Base-by-base conservation (phyloP, 2,113 vertebrate species). In the Oncorhynchus kisutch region DNA sequence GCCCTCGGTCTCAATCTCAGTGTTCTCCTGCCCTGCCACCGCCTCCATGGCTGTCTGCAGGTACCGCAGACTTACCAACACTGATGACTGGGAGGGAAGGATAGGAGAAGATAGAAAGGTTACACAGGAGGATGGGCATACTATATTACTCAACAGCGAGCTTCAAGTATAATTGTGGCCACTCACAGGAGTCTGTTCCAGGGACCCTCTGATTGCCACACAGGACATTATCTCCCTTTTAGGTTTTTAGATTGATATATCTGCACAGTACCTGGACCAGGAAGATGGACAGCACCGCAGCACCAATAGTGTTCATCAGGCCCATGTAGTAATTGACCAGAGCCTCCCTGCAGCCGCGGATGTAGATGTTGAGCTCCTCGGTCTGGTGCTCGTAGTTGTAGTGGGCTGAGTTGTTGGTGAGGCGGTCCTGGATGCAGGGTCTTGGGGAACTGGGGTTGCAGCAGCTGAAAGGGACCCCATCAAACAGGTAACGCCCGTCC, bases 11-110 rank as follows among this genome's bases (percentile, higher is more conserved):
- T 96, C 94, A 0, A 93, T 86, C 82, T 94, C 93, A 8, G 81
- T 87, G 73, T 95, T 93, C 66, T 95, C 94, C 27, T 93, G 88
- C 27, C 94, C 94, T 11, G 80, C 89, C 2, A 95, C 85, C 14
- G 93, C 94, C 60, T 96, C 95, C 92, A 95, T 92, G 8, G 95
- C 87, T 0, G 94, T 96, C 78, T 95, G 94, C 67, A 96, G 90
- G 82, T 94, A 94, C n/a, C 95, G 90, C 72, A 96, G 81, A 81
- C 95, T 95, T n/a, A 95, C 90, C 60, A 96, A 86, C 81, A 95
- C 94, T 16, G 90, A 86, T 51, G 65, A 81, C 95, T 96, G 85
- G 27, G 64, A 72, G 49, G 34, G 67, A 73, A 29, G 34, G 48
- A 27, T 16, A 34, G 45, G 49, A 70, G 74, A 25, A 6, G n/a